Evolutionary conservation across 2,888 invertebrate genomes (phyloP).

Genomic region (Proisotoma minuta): DNA sequence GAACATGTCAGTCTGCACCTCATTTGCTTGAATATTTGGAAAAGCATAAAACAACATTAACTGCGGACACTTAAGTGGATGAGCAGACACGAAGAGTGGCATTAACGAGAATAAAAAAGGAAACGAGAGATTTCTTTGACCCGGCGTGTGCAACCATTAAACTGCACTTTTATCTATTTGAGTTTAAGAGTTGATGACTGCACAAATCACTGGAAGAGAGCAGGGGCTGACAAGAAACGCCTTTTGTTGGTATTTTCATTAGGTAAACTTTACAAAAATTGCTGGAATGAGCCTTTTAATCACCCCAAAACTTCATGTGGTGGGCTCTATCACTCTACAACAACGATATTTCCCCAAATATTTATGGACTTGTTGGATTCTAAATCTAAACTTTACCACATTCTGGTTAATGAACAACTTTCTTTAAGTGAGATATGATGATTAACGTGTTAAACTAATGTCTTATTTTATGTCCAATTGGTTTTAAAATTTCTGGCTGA

Average conservation of each 20-base stretch:
- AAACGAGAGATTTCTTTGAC: not conserved
- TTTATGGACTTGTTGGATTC: constrained; percentile 6
- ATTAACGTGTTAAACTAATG: too few relatives aligned
- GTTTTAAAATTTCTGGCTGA: too few relatives aligned
- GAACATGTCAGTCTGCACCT: constrained; percentile 3
- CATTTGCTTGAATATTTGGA: constrained; percentile 10
- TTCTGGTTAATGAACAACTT: too few relatives aligned
- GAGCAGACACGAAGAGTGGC: constrained; percentile 5
- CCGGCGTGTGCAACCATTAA: constrained; percentile 1
- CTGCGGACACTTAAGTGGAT: too few relatives aligned
- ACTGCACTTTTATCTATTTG: too few relatives aligned
- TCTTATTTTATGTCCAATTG: too few relatives aligned
- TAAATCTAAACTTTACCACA: too few relatives aligned
- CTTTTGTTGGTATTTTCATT: constrained; percentile 44
- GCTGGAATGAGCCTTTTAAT: constrained; percentile 18
- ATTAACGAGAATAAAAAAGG: constrained; percentile 1
- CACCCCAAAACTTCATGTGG: constrained; percentile 9
- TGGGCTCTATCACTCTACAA: too few relatives aligned
- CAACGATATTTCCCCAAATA: constrained; percentile 7
- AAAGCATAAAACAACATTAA: not conserved
- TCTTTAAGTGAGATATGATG: too few relatives aligned
- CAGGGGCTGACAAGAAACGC: constrained; percentile 38
- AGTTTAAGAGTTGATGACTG: constrained; percentile 29
- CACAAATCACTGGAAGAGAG: constrained; percentile 35
- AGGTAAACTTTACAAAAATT: constrained; percentile 17